These are phyloP conservation scores for Platysternon megacephalum DNA, from an alignment of 2,113 vertebrate species.

Conservation along the genomic window DNA sequence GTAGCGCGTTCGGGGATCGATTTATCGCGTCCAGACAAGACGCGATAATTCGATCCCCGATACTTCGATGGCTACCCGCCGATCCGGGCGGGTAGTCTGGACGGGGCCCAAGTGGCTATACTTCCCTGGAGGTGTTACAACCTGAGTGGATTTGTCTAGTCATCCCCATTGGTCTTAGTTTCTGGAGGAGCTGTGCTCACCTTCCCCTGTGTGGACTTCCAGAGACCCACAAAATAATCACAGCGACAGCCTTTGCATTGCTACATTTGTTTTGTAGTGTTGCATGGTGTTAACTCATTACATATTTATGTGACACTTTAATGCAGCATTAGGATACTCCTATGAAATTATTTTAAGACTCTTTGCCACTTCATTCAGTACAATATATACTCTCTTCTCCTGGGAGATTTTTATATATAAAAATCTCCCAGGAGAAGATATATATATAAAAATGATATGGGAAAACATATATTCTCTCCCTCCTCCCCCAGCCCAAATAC, in stretches of 20 bases:
- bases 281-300: background rate
- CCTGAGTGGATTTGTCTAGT: background rate
- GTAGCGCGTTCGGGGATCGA: too few species aligned
- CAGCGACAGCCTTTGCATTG: background rate
- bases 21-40: too few species aligned
- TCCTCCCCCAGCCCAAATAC: background rate
- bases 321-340: background rate
- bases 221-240: background rate
- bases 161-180: background rate
- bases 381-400: fast-evolving
- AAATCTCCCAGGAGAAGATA: too few species aligned
- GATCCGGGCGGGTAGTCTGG: too few species aligned
- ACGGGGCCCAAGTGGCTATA: background rate
- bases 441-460: too few species aligned
- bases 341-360: background rate
- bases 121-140: background rate
- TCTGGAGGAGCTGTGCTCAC: background rate
- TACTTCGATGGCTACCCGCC: too few species aligned
- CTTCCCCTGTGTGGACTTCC: background rate
- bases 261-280: background rate
- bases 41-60: too few species aligned
- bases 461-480: background rate
- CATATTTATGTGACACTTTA: too few species aligned
- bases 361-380: background rate
- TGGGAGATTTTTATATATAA: too few species aligned